phyloP scores from a whole-genome alignment of 2,797 vertebrate genomes.

The Clarias pachynema region DNA sequence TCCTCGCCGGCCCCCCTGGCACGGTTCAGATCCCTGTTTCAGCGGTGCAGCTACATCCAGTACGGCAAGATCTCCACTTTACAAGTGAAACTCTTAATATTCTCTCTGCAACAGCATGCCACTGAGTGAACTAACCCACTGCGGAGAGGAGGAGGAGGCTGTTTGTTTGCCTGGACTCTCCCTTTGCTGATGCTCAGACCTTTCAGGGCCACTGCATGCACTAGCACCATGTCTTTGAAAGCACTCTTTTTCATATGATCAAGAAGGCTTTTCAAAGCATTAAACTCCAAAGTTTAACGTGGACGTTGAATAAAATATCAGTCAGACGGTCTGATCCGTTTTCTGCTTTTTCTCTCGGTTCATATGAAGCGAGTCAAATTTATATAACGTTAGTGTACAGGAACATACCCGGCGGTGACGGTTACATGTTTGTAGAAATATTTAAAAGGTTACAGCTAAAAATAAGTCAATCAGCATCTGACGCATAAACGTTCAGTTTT shows the following conservation, averaged over 20 bases:
- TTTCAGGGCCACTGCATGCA: slow-evolving; percentile 61
- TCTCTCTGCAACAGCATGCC: slow-evolving; percentile 71
- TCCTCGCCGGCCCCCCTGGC: slow-evolving; percentile 92
- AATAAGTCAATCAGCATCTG: too few species aligned
- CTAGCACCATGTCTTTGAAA: slow-evolving; percentile 26
- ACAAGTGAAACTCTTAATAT: slow-evolving; percentile 80
- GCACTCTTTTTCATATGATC: background rate
- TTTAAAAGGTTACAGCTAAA: too few species aligned
- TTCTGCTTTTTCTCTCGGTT: too few species aligned
- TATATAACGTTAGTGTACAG: too few species aligned
- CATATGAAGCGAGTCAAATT: background rate
- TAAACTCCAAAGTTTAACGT: background rate
- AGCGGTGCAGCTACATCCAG: slow-evolving; percentile 97
- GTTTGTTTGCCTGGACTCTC: slow-evolving; percentile 32
- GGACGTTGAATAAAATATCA: background rate
- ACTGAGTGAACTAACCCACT: slow-evolving; percentile 70
- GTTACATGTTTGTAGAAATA: too few species aligned
- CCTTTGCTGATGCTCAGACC: slow-evolving; percentile 10
- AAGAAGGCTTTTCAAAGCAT: slow-evolving; percentile 3
- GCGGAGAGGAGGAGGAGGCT: slow-evolving; percentile 62
- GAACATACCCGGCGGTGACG: too few species aligned
- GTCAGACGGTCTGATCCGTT: background rate
- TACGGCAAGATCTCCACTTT: slow-evolving; percentile 85
- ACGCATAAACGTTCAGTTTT: too few species aligned
- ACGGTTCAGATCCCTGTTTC: slow-evolving; percentile 96